These are phyloP conservation scores for Timema cristinae DNA, from an alignment of 2,888 invertebrate genomes.

Conservation along the genomic window DNA sequence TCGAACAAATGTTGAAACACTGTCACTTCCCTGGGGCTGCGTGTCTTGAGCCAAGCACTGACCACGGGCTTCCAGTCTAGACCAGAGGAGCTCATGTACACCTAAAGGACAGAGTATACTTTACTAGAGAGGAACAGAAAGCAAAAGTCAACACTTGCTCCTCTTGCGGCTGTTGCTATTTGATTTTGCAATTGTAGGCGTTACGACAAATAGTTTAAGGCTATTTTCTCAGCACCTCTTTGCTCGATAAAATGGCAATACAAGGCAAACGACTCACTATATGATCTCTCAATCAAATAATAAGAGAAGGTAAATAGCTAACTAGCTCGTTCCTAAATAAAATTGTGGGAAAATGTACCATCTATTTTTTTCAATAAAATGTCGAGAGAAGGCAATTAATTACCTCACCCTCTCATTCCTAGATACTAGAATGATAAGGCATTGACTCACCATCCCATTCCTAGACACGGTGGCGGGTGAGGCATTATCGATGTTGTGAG, in stretches of 20 bases:
- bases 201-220: too few relatives aligned
- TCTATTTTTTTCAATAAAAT: slow-evolving; percentile 16
- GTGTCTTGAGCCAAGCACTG: slow-evolving; percentile 73
- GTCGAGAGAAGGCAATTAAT: slow-evolving; percentile 42
- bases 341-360: background rate
- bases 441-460: slow-evolving; percentile 69
- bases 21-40: slow-evolving; percentile 52
- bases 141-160: too few relatives aligned
- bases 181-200: too few relatives aligned
- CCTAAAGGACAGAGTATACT: slow-evolving; percentile 41
- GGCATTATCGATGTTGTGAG: slow-evolving; percentile 96
- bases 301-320: too few relatives aligned
- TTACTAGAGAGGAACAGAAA: too few relatives aligned
- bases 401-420: slow-evolving; percentile 40
- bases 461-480: slow-evolving; percentile 95
- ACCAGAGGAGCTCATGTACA: slow-evolving; percentile 96
- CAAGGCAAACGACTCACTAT: too few relatives aligned
- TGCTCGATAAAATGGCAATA: too few relatives aligned
- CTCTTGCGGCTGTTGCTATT: too few relatives aligned
- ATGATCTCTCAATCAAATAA: too few relatives aligned
- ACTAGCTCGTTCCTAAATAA: too few relatives aligned
- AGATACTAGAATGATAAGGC: background rate
- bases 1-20: slow-evolving; percentile 73
- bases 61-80: slow-evolving; percentile 90
- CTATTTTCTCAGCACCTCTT: too few relatives aligned